Evolutionary conservation across 2,888 invertebrate species (phyloP).

Genomic region (Pogonocherus hispidulus): DNA sequence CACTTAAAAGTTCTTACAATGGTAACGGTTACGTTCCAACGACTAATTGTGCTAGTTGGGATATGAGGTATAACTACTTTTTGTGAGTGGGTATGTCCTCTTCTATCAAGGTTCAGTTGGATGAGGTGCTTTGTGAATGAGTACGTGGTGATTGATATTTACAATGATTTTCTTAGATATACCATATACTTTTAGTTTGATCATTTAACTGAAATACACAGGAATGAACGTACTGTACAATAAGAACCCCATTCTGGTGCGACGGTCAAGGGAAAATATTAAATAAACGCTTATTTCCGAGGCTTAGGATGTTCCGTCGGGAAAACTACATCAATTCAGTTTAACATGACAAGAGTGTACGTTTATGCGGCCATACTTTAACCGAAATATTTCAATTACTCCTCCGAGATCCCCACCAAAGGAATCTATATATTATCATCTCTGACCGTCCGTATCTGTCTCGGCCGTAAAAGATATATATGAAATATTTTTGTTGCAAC

Average conservation of each 20-base stretch:
- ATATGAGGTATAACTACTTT: too few species aligned
- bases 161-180: too few species aligned
- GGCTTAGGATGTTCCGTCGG: slow-evolving; percentile 25
- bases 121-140: too few species aligned
- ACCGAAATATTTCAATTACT: slow-evolving; percentile 68
- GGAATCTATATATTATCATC: slow-evolving; percentile 64
- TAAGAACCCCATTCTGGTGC: not conserved
- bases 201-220: too few species aligned
- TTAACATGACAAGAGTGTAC: slow-evolving; percentile 61
- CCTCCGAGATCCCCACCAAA: slow-evolving; percentile 54
- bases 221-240: not conserved
- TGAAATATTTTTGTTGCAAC: slow-evolving; percentile 68
- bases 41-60: too few species aligned
- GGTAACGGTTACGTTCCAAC: too few species aligned
- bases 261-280: slow-evolving; percentile 28
- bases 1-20: too few species aligned
- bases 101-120: too few species aligned
- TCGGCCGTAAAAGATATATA: slow-evolving; percentile 66
- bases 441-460: slow-evolving; percentile 62
- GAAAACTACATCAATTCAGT: slow-evolving; percentile 66
- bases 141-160: too few species aligned
- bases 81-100: too few species aligned
- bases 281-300: slow-evolving; percentile 16
- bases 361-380: slow-evolving; percentile 65
- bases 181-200: too few species aligned